Percentiles rank a stretch among this genome's conserved stretches.
phyloP scores from a whole-genome alignment of 2,113 vertebrate species.

The Callionymus lyra region DNA sequence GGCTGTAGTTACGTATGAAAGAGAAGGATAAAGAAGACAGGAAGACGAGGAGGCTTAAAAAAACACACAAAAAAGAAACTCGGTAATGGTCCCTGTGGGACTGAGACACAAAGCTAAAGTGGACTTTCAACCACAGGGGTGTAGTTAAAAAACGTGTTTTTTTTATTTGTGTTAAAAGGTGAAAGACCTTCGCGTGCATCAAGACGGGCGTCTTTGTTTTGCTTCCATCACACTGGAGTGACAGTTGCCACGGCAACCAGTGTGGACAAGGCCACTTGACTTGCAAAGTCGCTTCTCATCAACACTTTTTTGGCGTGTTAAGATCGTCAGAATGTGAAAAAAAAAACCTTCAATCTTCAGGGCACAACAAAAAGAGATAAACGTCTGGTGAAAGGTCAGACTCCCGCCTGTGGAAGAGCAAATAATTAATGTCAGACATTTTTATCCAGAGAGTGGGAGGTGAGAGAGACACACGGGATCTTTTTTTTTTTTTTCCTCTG shows the following conservation, averaged over 20 bases:
- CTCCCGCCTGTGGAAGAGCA: conserved; percentile 55
- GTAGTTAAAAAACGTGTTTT: conserved; percentile 18
- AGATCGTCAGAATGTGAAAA: too few species aligned
- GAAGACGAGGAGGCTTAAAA: background rate
- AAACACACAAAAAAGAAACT: conserved; percentile 28
- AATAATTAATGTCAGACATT: conserved; percentile 58
- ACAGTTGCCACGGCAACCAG: conserved; percentile 40
- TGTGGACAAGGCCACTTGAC: conserved; percentile 17
- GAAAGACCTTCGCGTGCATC: background rate
- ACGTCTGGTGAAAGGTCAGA: conserved; percentile 53
- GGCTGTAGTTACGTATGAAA: too few species aligned
- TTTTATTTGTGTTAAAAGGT: conserved; percentile 23
- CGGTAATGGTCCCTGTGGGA: conserved; percentile 43
- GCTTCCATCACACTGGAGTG: conserved; percentile 6
- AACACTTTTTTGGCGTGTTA: background rate
- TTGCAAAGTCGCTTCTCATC: conserved; percentile 4
- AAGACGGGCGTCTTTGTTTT: background rate
- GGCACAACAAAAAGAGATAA: conserved; percentile 42
- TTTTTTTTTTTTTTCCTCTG: conserved; percentile 1
- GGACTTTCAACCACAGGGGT: conserved; percentile 38
- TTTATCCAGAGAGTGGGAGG: conserved; percentile 18
- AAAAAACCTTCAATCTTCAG: conserved; percentile 1
- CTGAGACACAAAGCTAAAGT: conserved; percentile 35
- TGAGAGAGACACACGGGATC: conserved; percentile 6
- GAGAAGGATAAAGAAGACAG: conserved; percentile 3